Evolutionary conservation across 2,888 invertebrate genomes (phyloP).

Genomic region (Baronia brevicornis): DNA sequence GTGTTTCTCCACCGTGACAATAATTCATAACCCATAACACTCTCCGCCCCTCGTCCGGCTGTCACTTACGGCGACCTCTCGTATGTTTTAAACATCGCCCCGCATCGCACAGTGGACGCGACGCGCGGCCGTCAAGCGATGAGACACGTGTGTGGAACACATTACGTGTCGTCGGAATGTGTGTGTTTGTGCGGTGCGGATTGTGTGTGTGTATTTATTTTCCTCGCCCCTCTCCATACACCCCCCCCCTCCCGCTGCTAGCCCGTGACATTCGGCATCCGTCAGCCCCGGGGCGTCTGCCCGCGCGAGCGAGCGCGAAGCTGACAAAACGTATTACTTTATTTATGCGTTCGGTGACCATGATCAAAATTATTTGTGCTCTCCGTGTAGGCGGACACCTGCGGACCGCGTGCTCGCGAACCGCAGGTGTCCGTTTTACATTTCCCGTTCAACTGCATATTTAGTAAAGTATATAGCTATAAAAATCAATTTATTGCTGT

Average conservation of each 20-base stretch:
- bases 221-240: slow-evolving; percentile 30
- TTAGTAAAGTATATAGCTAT: too few relatives aligned
- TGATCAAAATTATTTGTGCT: slow-evolving; percentile 69
- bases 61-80: slow-evolving; percentile 12
- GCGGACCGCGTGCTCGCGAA: slow-evolving; percentile 1
- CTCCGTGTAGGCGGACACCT: too few relatives aligned
- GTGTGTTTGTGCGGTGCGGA: slow-evolving; percentile 58
- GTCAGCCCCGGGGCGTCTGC: slow-evolving; percentile 47
- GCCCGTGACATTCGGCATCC: slow-evolving; percentile 54
- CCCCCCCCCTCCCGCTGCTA: slow-evolving; percentile 20
- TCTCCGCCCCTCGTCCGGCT: slow-evolving; percentile 6
- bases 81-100: slow-evolving; percentile 16
- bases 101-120: too few relatives aligned
- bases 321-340: slow-evolving; percentile 51
- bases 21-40: slow-evolving; percentile 11
- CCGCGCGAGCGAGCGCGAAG: slow-evolving; percentile 35
- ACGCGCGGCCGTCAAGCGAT: slow-evolving; percentile 39
- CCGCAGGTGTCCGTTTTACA: slow-evolving; percentile 4
- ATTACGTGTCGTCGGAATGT: slow-evolving; percentile 57
- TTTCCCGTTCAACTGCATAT: too few relatives aligned
- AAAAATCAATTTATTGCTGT: too few relatives aligned
- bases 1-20: too few relatives aligned
- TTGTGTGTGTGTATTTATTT: slow-evolving; percentile 69
- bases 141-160: slow-evolving; percentile 52
- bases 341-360: slow-evolving; percentile 57